Base-by-base conservation (phyloP, 2,113 vertebrate species). In the Chauna torquata region DNA sequence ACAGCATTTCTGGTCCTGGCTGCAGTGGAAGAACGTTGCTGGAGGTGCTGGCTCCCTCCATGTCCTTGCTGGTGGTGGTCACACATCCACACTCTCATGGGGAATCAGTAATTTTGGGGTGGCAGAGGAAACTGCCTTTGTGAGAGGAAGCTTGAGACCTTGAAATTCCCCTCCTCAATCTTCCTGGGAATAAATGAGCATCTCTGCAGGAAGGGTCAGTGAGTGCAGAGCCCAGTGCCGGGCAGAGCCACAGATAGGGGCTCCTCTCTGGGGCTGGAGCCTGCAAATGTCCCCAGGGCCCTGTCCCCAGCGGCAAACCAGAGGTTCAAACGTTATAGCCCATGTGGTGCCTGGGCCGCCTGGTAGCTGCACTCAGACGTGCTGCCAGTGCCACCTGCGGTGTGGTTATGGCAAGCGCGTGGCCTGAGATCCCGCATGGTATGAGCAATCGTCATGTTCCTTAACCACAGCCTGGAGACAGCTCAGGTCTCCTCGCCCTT, bases 341-440 rank as follows among this genome's bases (percentile, higher is more conserved):
- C 32, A 14, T 80, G 65, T 34, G 20, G 38, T 71, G 25, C 32
- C 40, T 23, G 54, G 11, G 22, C 18, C 27, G 25, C 55, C 10
- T 4, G 1, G 9, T 12, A 36, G 14, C 28, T 58, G 50, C 28
- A 47, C 54, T 62, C 16, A 52, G 52, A 42, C 0, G 1, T 80
- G 79, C 6, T 5, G 0, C 20, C 6, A 2, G 36, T 52, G 74
- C 34, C 66, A 70, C 76, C 42, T 44, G n/a, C 2, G 0, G n/a
- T 34, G 52, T 50, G 65, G 40, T 50, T n/a, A 23, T 1, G 1
- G 42, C 59, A 62, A 38, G n/a, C n/a, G n/a, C 23, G n/a, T 23
- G 22, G 59, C n/a, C n/a, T 0, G 2, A 55, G 71, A 88, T 44
- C 42, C 32, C 1, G 1, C 47, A 5, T 30, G 13, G 13, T 57